Evolutionary conservation across 2,797 vertebrate species (phyloP).

Genomic region (Sebastes vulpes): DNA sequence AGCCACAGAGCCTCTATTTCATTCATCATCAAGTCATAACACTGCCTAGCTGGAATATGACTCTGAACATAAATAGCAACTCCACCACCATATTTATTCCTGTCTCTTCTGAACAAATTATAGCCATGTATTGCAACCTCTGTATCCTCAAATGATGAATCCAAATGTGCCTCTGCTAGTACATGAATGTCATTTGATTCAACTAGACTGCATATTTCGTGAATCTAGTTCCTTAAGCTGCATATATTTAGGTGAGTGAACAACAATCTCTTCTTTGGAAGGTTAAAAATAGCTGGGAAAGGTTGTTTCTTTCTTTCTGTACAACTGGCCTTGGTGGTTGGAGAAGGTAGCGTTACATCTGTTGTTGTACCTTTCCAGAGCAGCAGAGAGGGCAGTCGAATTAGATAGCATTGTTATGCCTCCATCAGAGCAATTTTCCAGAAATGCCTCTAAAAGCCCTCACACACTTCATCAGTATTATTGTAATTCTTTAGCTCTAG

Average conservation of each 20-base stretch:
- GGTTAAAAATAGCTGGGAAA: background rate
- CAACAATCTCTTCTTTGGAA: background rate
- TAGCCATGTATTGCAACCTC: background rate
- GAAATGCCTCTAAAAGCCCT: constrained; percentile 91
- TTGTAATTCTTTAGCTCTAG: constrained; percentile 97
- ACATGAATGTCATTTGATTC: background rate
- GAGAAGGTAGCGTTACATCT: constrained; percentile 61
- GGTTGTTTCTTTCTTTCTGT: constrained; percentile 4
- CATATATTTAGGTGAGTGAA: background rate
- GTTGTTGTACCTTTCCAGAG: constrained; percentile 68
- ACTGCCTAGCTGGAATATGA: background rate
- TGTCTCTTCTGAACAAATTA: background rate
- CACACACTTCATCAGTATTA: constrained; percentile 96
- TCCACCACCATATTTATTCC: background rate
- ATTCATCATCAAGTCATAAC: background rate
- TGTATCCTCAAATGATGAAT: background rate
- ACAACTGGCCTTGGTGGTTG: constrained; percentile 16
- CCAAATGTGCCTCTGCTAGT: background rate
- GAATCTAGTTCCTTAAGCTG: background rate
- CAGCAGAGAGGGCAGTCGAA: constrained; percentile 82
- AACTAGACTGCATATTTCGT: background rate
- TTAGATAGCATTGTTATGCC: constrained; percentile 89
- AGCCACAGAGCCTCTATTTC: background rate
- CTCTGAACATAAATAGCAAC: background rate
- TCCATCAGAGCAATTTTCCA: constrained; percentile 89